A percentile compares a stretch with the other conserved stretches of the same genome.
Conservation (phyloP, 2,113 vertebrate species). For the Macroglossus sobrinus region DNA sequence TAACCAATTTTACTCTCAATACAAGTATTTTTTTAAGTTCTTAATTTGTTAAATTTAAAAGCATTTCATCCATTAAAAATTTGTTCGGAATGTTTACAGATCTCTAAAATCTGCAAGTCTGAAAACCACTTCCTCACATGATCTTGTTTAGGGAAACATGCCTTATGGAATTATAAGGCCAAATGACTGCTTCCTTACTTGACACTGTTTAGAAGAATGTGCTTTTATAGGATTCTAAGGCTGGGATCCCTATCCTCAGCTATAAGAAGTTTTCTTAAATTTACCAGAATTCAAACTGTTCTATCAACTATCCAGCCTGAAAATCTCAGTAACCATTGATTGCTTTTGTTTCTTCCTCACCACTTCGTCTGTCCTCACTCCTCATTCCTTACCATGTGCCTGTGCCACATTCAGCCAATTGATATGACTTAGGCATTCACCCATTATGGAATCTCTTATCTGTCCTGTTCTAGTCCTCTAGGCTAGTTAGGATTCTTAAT, state of each 20-base stretch:
- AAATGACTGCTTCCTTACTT: slow-evolving; percentile 33
- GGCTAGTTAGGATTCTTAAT: neutral
- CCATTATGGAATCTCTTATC: neutral
- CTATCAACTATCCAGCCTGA: neutral
- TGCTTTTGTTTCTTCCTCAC: neutral
- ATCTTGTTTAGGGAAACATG: slow-evolving; percentile 42
- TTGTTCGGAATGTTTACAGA: slow-evolving; percentile 30
- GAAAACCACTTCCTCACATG: slow-evolving; percentile 43
- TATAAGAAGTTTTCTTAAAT: slow-evolving; percentile 32
- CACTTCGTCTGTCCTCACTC: neutral
- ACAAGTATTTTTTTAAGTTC: slow-evolving; percentile 1
- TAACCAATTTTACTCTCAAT: neutral
- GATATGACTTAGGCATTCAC: neutral
- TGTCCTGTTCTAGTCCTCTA: neutral
- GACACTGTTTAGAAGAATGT: slow-evolving; percentile 45
- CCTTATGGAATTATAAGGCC: slow-evolving; percentile 26
- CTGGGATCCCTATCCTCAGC: slow-evolving; percentile 3
- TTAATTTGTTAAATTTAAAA: slow-evolving; percentile 43
- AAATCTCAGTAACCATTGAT: neutral
- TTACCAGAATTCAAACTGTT: neutral
- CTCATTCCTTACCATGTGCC: neutral
- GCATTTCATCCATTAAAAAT: slow-evolving; percentile 14
- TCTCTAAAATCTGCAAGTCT: slow-evolving; percentile 33
- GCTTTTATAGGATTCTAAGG: slow-evolving; percentile 48
- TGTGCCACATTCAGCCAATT: neutral